Evolutionary conservation across 1,140 invertebrate genomes (phyloP).

Genomic region (Heliconius hermathena): DNA sequence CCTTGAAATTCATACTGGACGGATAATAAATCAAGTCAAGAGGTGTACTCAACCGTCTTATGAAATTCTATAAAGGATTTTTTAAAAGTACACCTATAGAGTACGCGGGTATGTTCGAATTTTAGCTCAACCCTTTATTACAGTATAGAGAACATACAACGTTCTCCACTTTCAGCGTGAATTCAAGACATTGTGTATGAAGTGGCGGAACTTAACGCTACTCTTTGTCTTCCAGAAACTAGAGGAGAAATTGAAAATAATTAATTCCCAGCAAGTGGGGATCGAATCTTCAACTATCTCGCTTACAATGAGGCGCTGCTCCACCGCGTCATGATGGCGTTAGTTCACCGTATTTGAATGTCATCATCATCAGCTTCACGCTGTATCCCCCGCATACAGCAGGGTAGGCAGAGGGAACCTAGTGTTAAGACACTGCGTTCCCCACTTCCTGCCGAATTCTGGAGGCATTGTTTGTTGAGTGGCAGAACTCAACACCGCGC

Average conservation of each 20-base stretch:
- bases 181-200: neutral
- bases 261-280: neutral
- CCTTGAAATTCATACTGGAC: neutral
- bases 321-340: neutral
- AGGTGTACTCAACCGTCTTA: conserved; percentile 4
- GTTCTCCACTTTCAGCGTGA: neutral
- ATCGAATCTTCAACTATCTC: neutral
- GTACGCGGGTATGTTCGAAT: too few species aligned
- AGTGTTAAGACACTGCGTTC: too few species aligned
- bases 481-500: too few species aligned
- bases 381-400: too few species aligned
- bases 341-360: neutral
- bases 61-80: neutral
- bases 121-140: too few species aligned
- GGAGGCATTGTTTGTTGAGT: too few species aligned
- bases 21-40: conserved; percentile 9
- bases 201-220: neutral
- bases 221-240: neutral
- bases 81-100: neutral
- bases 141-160: too few species aligned
- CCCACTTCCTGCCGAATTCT: too few species aligned
- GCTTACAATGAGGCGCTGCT: neutral
- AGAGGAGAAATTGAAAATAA: neutral
- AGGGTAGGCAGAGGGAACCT: too few species aligned
- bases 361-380: too few species aligned